phyloP scores from a whole-genome alignment of 2,113 vertebrate species.

The Amia ocellicauda region DNA sequence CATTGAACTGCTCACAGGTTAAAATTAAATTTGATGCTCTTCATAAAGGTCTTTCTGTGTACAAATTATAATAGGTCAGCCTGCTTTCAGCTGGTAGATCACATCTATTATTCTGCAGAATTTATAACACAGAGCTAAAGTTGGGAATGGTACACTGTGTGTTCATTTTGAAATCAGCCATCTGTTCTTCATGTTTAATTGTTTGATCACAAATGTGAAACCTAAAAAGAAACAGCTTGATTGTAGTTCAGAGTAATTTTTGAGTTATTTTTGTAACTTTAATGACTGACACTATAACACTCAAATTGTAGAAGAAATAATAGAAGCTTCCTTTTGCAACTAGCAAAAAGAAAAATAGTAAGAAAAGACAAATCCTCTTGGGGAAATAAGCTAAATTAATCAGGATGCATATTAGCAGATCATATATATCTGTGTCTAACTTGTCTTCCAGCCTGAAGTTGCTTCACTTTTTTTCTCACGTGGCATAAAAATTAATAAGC shows the following conservation, averaged over 20 bases:
- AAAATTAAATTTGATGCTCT: too few species aligned
- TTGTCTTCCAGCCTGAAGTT: neutral
- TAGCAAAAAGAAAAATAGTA: neutral
- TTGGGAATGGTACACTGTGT: too few species aligned
- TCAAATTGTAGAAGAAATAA: neutral
- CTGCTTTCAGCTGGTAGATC: too few species aligned
- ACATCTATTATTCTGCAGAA: too few species aligned
- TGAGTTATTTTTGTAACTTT: slow-evolving; percentile 3
- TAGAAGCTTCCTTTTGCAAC: neutral
- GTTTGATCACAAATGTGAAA: neutral
- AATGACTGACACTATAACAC: neutral
- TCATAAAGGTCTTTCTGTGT: neutral
- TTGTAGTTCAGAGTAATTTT: slow-evolving; percentile 2
- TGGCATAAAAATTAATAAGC: neutral
- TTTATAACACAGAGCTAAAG: too few species aligned
- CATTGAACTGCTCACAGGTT: too few species aligned
- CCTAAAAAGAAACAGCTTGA: neutral
- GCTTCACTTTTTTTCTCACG: neutral
- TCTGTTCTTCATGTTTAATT: too few species aligned
- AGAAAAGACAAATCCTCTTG: neutral
- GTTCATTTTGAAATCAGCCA: too few species aligned
- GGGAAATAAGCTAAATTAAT: slow-evolving; percentile 8
- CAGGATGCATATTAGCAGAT: slow-evolving; percentile 4
- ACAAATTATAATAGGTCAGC: too few species aligned
- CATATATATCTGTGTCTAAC: slow-evolving; percentile 4